Evolutionary conservation across 2,888 invertebrate species (phyloP).

Genomic region (Clistopyga incitator): DNA sequence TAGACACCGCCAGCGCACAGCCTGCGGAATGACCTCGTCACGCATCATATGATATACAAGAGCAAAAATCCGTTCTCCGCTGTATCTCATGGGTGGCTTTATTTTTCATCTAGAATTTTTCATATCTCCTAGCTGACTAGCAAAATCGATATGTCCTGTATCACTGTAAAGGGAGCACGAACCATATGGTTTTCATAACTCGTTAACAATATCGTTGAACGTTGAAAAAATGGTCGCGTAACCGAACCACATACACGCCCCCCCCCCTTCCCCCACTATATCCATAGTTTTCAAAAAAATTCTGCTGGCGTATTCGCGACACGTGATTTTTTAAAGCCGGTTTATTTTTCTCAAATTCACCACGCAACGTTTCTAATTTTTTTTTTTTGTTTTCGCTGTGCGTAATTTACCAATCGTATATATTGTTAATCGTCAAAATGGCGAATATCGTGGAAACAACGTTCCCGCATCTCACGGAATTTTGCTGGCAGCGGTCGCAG

Average conservation of each 20-base stretch:
- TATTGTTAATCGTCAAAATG: not conserved
- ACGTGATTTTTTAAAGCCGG: too few species aligned
- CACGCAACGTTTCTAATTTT: too few species aligned
- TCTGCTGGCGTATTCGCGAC: too few species aligned
- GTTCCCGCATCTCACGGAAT: constrained; percentile 26
- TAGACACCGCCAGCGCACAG: constrained; percentile 37
- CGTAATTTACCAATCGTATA: not conserved
- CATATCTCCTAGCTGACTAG: constrained; percentile 6
- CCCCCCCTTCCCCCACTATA: too few species aligned
- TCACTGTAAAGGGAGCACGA: constrained; percentile 3
- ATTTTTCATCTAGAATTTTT: constrained; percentile 37
- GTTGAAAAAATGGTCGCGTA: constrained; percentile 63
- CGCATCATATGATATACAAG: constrained; percentile 28
- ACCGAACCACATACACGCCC: not conserved
- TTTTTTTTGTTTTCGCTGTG: not conserved
- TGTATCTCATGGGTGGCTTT: constrained; percentile 19
- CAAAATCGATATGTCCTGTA: not conserved
- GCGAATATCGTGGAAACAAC: not conserved
- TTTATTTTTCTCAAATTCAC: not conserved
- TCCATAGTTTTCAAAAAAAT: constrained; percentile 9
- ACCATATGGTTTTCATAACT: constrained; percentile 63
- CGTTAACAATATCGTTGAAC: constrained; percentile 66
- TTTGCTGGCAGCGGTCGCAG: not conserved
- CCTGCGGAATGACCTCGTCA: constrained; percentile 47
- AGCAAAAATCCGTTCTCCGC: constrained; percentile 14